Percentiles rank a stretch among this genome's conserved stretches.
Conservation (phyloP, 2,888 invertebrate species). For the Achlya flavicornis region DNA sequence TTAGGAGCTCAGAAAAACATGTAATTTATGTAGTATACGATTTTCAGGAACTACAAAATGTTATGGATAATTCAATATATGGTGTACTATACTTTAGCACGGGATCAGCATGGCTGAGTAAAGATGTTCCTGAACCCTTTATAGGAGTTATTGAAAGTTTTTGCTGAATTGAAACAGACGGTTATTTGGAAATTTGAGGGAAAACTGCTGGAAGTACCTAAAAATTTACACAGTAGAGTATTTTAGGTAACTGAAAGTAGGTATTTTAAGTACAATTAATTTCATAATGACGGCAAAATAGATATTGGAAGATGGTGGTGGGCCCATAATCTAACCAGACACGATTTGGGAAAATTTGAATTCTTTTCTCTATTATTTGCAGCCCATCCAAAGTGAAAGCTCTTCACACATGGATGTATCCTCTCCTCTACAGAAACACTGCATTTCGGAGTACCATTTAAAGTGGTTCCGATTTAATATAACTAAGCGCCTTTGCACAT, state of each 20-base stretch:
- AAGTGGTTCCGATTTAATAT: constrained; percentile 54
- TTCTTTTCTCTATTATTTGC: constrained; percentile 23
- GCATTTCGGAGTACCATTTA: constrained; percentile 56
- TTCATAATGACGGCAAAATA: too few relatives aligned
- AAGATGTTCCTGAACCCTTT: constrained; percentile 46
- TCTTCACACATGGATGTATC: constrained; percentile 58
- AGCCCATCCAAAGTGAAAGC: constrained; percentile 54
- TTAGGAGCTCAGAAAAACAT: background rate
- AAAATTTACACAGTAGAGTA: constrained; percentile 67
- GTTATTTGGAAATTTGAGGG: constrained; percentile 71
- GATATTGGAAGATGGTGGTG: too few relatives aligned
- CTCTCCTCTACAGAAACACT: constrained; percentile 56
- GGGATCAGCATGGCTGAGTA: constrained; percentile 60
- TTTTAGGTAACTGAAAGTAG: constrained; percentile 51
- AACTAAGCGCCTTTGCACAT: too few relatives aligned
- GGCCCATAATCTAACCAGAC: background rate
- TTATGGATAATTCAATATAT: constrained; percentile 57
- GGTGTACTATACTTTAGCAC: constrained; percentile 73
- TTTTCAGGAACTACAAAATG: constrained; percentile 53
- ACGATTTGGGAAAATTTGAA: background rate
- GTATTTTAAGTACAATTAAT: too few relatives aligned
- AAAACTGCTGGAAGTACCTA: constrained; percentile 49
- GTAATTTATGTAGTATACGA: too few relatives aligned
- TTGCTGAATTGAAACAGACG: constrained; percentile 58
- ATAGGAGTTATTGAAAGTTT: constrained; percentile 50